Evolutionary conservation across 2,113 vertebrate species (phyloP).

Genomic region (Sylvia atricapilla): DNA sequence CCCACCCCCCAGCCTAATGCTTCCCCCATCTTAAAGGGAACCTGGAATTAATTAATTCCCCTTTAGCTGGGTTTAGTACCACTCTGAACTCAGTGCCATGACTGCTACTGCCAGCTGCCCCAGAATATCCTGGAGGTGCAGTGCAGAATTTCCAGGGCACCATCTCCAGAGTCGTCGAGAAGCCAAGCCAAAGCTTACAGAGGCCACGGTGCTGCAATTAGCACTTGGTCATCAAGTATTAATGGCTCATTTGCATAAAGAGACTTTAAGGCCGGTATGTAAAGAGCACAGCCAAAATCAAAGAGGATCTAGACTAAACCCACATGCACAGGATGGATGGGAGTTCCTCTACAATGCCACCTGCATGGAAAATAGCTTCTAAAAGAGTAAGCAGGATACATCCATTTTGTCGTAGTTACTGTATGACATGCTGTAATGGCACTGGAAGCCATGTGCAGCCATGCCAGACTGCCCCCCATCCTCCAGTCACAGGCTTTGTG

Average conservation of each 20-base stretch:
- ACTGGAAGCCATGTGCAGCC: accelerated
- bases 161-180: background rate
- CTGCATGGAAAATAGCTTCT: background rate
- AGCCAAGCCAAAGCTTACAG: background rate
- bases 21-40: background rate
- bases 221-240: background rate
- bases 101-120: background rate
- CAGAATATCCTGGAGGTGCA: background rate
- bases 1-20: background rate
- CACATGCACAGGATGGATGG: background rate
- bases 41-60: background rate
- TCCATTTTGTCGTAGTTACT: background rate
- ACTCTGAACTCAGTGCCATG: background rate
- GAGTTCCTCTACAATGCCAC: background rate
- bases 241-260: background rate
- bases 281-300: background rate
- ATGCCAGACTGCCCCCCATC: background rate
- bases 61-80: background rate
- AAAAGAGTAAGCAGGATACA: background rate
- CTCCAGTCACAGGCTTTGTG: background rate
- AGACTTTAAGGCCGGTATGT: background rate
- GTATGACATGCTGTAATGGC: background rate
- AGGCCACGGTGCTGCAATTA: background rate
- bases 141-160: background rate
- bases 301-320: background rate